Evolutionary conservation across 2,113 vertebrate genomes (phyloP), one percentile per base, ranked within the genome.

Genomic region (Phodopus roborovskii): DNA sequence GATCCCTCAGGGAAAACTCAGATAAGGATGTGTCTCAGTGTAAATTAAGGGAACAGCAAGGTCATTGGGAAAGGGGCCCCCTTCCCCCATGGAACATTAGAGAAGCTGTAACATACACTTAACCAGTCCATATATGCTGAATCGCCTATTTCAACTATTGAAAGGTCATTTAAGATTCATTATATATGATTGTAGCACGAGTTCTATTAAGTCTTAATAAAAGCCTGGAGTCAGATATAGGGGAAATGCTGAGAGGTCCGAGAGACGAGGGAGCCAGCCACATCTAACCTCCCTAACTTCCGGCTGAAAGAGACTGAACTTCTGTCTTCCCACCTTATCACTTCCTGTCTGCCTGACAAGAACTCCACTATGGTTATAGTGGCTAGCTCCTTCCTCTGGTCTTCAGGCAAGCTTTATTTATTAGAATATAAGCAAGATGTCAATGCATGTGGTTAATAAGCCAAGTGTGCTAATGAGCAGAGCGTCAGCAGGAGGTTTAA

Each of bases 131-230:
- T 0, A 1, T 53, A 30, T 71, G 36, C 45, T 20, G 7, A 94
- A 45, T 82, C 50, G 73, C 64, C 91, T 79, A 42, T 86, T 73
- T 92, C 92, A 3, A 88, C 30, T 53, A 60, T 3, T 70, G 36
- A 92, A 82, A 88, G 15, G 5, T 62, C 10, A 42, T 87, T 90
- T 90, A 62, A 74, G 82, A 74, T 30, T 94, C 53, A 88, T 62
- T 58, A 86, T 53, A n/a, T 73, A 36, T 90, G 28, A 12, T 56
- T 56, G 53, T 56, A 56, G 53, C 53, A 13, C 13, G 12, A 56
- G 53, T 56, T 56, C 53, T 56, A 56, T 15, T 56, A 56, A 12
- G 53, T 13, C 13, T 56, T 56, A 50, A 56, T 56, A 56, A 15
- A 56, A 56, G 12, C 12, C 53, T 15, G 11, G 53, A 56, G 53